Evolutionary conservation across 2,888 invertebrate genomes (phyloP), one percentile per base, ranked within the genome.

Genomic region (Philhelius pedissequus): DNA sequence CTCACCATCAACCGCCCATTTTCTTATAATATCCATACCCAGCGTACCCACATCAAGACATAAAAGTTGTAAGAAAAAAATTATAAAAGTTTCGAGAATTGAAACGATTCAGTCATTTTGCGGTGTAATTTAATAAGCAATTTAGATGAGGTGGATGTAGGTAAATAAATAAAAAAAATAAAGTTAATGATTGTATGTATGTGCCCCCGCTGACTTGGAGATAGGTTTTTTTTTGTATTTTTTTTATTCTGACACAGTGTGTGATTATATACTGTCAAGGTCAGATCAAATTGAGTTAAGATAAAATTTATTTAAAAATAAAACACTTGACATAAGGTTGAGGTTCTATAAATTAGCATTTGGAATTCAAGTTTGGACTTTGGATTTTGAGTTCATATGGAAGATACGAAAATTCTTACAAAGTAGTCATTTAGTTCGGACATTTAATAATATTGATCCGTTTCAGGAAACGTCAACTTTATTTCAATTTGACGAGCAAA

Each of bases 261-360:
- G 60, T 45, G 54, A 68, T 74, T 52, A 52, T 30, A 25, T 45
- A 71, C 52, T 74, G 60, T 35, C 79, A 79, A 74, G 79, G 79
- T 74, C 60, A 74, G 45, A 35, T 60, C 22, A 52, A 79, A 66
- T 45, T 50, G 25, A 58, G 45, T 50, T 18, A 45, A 32, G 32
- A 22, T 27, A 8, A 22, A 22, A 22, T 7, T 7, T 7, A 0
- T 38, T 38, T 13, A 20, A 45, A 4, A 20, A 20, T 4, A 48
- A 48, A 48, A 48, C 48, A 48, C 48, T 22, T 48, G 48, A 22
- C 48, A 48, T 48, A 1, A 40, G 40, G 8, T 0, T 45, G 22
- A 22, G 22, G 22, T 22, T 40, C 35, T 38, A 38, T 1, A 43
- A 18, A 13, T 18, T 43, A 48, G 22, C 13, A 48, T 22, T 22